Evolutionary conservation across 2,888 invertebrate species (phyloP), one percentile per base, ranked within the genome.

Genomic region (Pachydiplax longipennis): DNA sequence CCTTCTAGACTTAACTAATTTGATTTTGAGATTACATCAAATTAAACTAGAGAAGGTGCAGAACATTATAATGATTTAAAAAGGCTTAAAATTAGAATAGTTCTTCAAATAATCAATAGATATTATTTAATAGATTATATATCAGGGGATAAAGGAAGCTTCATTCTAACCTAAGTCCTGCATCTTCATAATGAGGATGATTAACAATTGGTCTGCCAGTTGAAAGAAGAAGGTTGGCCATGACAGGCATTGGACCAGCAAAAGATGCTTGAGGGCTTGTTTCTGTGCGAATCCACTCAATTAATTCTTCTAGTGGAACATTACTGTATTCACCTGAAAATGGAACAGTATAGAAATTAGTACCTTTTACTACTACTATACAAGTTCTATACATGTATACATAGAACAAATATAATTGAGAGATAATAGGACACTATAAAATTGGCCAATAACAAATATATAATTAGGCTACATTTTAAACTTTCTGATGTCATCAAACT

Each of bases 131-230:
- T n/a, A n/a, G n/a, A n/a, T n/a, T n/a, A n/a, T n/a, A n/a, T n/a
- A n/a, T n/a, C n/a, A n/a, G n/a, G n/a, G 44, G 10, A 44, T 44
- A 44, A 8, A 44, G 44, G 12, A 48, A 31, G 44, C 37, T 37
- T 37, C 37, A 37, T 83, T 90, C 58, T 65, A 93, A 97, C 97
- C 97, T 96, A 92, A 98, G 96, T 90, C 96, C 96, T 53, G 95
- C 95, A 94, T 97, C 96, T 93, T 98, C 98, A 93, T 98, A 97
- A 93, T 98, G 98, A 0, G 98, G 98, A 94, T 98, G 98, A 92
- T 97, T 97, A 0, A 97, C 96, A 83, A 98, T 96, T 0, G 98
- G 97, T 48, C 98, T 94, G 12, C 96, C 94, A 0, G 98, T 97
- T 18, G 96, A 95, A 91, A 98, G 94, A 94, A 98, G 95, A 22